Conservation (phyloP, 1,140 invertebrate genomes). For the Oncopeltus fasciatus region DNA sequence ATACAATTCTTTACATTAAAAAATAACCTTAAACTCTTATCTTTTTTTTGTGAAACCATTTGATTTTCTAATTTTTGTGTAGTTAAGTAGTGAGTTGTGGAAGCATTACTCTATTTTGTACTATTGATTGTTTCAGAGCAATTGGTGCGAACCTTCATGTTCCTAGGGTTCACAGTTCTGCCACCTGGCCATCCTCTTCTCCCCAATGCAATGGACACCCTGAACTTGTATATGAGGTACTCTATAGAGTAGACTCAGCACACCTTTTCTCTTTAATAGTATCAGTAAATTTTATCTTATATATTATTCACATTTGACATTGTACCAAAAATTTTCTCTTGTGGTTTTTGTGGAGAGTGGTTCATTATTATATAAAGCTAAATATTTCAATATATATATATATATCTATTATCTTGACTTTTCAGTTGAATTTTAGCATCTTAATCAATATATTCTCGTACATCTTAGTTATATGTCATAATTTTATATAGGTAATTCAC, state of each 20-base stretch:
- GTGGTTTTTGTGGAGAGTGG: background rate
- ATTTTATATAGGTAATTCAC: background rate
- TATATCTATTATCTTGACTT: background rate
- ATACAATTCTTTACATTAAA: too few species aligned
- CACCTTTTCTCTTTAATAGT: slow-evolving; percentile 4
- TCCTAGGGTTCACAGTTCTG: slow-evolving; percentile 79
- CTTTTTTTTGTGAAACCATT: too few species aligned
- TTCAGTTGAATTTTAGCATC: background rate
- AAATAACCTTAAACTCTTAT: too few species aligned
- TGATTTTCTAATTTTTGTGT: too few species aligned
- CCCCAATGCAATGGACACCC: slow-evolving; percentile 41
- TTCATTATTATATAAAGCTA: background rate
- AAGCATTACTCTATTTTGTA: too few species aligned
- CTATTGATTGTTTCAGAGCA: slow-evolving; percentile 52
- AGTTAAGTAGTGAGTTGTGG: too few species aligned
- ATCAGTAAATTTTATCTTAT: background rate
- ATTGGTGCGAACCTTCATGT: slow-evolving; percentile 88
- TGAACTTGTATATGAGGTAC: slow-evolving; percentile 67
- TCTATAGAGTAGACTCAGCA: slow-evolving; percentile 48
- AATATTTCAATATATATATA: background rate
- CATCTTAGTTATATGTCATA: background rate
- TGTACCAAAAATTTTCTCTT: background rate
- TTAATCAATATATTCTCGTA: background rate
- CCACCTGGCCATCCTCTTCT: slow-evolving; percentile 66
- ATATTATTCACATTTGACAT: background rate